These are phyloP conservation scores for Ophioderma brevispina DNA, from an alignment of 35 echinoderm and acorn worm genomes.

Conservation along the genomic window DNA sequence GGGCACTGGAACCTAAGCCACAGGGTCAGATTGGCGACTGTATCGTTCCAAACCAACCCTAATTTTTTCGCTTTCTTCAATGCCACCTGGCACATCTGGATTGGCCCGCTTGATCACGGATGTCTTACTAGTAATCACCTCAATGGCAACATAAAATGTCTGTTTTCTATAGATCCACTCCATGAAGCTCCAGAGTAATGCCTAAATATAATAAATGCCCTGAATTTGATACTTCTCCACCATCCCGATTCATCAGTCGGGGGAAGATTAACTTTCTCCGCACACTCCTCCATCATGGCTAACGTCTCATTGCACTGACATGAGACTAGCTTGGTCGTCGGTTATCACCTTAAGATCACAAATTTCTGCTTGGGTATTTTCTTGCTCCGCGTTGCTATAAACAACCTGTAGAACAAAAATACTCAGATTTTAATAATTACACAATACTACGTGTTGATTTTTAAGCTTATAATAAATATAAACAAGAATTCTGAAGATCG, in stretches of 20 bases:
- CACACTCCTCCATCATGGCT: no score
- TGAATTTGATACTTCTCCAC: constrained; percentile 61
- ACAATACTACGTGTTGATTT: no score
- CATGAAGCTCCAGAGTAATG: constrained; percentile 90
- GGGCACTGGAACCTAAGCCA: constrained; percentile 84
- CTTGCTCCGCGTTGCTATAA: no score
- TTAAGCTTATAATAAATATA: no score
- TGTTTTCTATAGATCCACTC: constrained; percentile 81
- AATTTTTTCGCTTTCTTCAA: constrained; percentile 93
- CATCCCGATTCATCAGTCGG: constrained; percentile 79
- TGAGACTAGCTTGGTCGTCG: no score
- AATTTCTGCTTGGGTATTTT: no score
- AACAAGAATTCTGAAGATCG: no score
- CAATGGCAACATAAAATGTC: constrained; percentile 91
- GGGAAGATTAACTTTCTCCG: no score
- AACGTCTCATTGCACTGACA: no score
- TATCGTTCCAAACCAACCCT: constrained; percentile 94
- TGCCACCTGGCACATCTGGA: constrained; percentile 40
- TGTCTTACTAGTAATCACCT: constrained; percentile 93
- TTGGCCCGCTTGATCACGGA: constrained; percentile 74
- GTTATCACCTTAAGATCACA: no score
- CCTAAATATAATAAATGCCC: constrained; percentile 61
- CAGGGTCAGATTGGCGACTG: constrained; percentile 94
- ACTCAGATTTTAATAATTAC: no score
- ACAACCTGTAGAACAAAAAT: no score